Evolutionary conservation across 1,140 invertebrate species (phyloP), one percentile per base, ranked within the genome.

Genomic region (Drosophila willistoni): DNA sequence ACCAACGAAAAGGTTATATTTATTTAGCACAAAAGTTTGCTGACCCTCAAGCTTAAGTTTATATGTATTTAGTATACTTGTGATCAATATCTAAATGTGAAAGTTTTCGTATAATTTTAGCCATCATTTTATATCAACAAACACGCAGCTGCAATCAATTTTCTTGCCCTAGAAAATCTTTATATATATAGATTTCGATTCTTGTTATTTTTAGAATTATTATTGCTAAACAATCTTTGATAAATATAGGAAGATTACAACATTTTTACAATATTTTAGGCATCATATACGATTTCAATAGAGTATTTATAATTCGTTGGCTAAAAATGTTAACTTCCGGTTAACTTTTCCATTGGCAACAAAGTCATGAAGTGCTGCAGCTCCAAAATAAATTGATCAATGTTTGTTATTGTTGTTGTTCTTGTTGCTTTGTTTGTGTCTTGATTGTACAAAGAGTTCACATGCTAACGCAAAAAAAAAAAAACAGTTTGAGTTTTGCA

Each of bases 401-500:
- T 51, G 34, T 41, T 29, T 29, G 29, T 29, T 29, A 10, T 7
- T 19, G 7, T 29, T 68, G 59, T 69, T 76, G 73, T 4, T 19
- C 2, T 29, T 68, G 69, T 76, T 76, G 73, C 62, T 69, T 64
- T 60, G 73, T 56, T 47, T 55, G 33, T 51, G 17, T 51, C 34
- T 64, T 76, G 54, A 33, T 33, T 64, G 57, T 55, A 34, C 42
- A 64, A 67, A 25, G 36, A 22, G 36, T 39, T 39, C 33, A 62
- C 13, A 55, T 41, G 64, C n/a, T 29, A 29, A 29, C 25, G 25
- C 25, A 29, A 29, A 6, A 29, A 7, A 29, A 29, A 7, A 29
- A 29, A 63, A 42, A 59, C 62, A 44, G 61, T 60, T 75, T 25
- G 62, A 68, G 72, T 76, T 77, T 71, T 65, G 59, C 29, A n/a